Evolutionary conservation across 2,888 invertebrate species (phyloP).

Genomic region (Patella ulyssiponensis): DNA sequence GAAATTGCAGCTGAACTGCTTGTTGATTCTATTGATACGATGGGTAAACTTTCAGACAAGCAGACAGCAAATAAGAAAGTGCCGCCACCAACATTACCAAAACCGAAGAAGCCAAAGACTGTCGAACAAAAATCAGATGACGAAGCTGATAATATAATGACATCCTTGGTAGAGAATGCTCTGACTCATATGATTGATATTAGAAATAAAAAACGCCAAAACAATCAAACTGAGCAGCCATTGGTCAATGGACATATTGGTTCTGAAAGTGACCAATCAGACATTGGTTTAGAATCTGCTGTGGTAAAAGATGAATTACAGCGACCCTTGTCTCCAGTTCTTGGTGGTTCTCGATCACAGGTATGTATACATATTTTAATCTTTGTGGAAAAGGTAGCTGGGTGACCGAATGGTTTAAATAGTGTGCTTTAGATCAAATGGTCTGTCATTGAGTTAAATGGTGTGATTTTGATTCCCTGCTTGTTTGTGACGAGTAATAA

Average conservation of each 20-base stretch:
- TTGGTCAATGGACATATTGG: slow-evolving; percentile 26
- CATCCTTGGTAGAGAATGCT: slow-evolving; percentile 62
- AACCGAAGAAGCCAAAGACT: slow-evolving; percentile 39
- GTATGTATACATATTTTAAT: slow-evolving; percentile 27
- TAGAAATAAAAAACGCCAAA: slow-evolving; percentile 35
- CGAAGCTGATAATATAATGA: slow-evolving; percentile 56
- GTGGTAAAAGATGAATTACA: slow-evolving; percentile 20
- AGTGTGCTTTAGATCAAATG: not conserved
- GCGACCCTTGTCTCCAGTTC: slow-evolving; percentile 57
- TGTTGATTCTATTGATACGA: slow-evolving; percentile 49
- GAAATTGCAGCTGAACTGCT: slow-evolving; percentile 54
- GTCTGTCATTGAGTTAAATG: slow-evolving; percentile 24
- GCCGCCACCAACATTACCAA: slow-evolving; percentile 49
- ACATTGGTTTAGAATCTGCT: not conserved
- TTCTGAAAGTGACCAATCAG: slow-evolving; percentile 18
- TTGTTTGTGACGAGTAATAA: too few species aligned
- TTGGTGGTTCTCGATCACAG: slow-evolving; percentile 35
- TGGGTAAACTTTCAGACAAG: slow-evolving; percentile 47
- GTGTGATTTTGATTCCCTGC: slow-evolving; percentile 13
- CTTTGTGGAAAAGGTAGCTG: not conserved
- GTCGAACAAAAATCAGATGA: slow-evolving; percentile 35
- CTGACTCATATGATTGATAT: slow-evolving; percentile 64
- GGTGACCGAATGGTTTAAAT: not conserved
- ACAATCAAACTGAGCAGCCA: slow-evolving; percentile 18
- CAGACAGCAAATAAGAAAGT: slow-evolving; percentile 39